A percentile compares a stretch with the other conserved stretches of the same genome.
phyloP scores from a whole-genome alignment of 2,888 invertebrate species.

The Lamellibrachia columna region DNA sequence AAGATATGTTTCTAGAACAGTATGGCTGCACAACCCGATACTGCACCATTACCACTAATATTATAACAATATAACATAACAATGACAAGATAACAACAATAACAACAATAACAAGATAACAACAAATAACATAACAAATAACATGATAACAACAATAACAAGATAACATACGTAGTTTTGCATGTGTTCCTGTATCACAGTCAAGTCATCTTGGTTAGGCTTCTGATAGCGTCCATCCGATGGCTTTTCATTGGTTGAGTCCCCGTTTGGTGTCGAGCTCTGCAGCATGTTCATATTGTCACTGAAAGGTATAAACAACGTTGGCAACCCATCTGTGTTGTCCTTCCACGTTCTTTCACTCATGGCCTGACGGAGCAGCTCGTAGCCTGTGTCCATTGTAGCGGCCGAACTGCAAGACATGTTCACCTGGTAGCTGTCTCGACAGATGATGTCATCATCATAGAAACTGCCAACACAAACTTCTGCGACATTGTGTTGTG shows the following conservation, averaged over 20 bases:
- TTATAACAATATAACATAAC: neutral
- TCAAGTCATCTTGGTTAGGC: constrained; percentile 31
- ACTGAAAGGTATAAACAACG: neutral
- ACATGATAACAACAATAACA: neutral
- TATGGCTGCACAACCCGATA: neutral
- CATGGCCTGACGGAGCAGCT: neutral
- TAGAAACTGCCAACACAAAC: neutral
- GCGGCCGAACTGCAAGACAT: neutral
- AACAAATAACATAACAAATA: neutral
- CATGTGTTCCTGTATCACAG: constrained; percentile 31
- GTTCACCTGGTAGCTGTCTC: constrained; percentile 6
- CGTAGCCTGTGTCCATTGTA: neutral
- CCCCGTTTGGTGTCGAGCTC: neutral
- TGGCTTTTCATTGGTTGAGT: neutral
- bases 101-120: constrained; percentile 28
- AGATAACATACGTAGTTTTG: constrained; percentile 31
- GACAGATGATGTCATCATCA: constrained; percentile 10
- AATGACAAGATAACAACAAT: constrained; percentile 20
- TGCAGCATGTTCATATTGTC: neutral
- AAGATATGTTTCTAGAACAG: neutral
- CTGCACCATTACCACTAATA: neutral
- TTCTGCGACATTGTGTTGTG: neutral
- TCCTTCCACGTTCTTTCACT: neutral
- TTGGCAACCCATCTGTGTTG: neutral
- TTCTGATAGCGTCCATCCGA: neutral